Evolutionary conservation across 2,888 invertebrate species (phyloP).

Genomic region (Xylota sylvarum): DNA sequence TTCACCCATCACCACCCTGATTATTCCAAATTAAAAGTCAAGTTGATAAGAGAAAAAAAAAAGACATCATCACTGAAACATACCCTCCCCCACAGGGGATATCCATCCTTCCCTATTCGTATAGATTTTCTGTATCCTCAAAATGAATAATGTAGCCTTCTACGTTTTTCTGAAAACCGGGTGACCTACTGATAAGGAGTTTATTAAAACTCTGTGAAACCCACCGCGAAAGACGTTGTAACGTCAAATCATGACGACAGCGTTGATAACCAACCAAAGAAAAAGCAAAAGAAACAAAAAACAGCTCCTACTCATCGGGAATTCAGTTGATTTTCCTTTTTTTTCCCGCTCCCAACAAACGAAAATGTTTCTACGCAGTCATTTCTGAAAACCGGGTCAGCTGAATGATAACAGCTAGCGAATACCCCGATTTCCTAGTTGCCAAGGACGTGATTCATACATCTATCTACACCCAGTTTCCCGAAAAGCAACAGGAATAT

Average conservation of each 20-base stretch:
- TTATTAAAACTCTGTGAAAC: conserved; percentile 34
- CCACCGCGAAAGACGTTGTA: too few species aligned
- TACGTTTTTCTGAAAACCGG: conserved; percentile 70
- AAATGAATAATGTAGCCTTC: conserved; percentile 40
- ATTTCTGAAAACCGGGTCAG: conserved; percentile 74
- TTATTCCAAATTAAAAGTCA: not conserved
- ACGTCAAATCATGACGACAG: not conserved
- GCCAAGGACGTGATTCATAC: conserved; percentile 26
- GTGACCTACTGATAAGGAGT: conserved; percentile 65
- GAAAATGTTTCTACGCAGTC: conserved; percentile 47
- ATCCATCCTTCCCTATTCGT: not conserved
- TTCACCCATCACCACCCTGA: not conserved
- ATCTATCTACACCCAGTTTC: not conserved
- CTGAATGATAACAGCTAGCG: conserved; percentile 51
- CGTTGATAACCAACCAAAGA: conserved; percentile 12
- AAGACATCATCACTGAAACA: not conserved
- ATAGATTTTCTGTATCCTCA: conserved; percentile 7
- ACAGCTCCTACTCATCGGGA: conserved; percentile 16
- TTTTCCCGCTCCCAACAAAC: not conserved
- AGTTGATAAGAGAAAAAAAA: not conserved
- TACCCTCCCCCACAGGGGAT: not conserved
- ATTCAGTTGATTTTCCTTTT: not conserved
- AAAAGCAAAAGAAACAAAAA: not conserved
- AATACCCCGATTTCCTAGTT: conserved; percentile 27
- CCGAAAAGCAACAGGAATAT: conserved; percentile 28